These are phyloP conservation scores for Drosophila guanche DNA, from an alignment of 1,140 invertebrate genomes.

Conservation along the genomic window DNA sequence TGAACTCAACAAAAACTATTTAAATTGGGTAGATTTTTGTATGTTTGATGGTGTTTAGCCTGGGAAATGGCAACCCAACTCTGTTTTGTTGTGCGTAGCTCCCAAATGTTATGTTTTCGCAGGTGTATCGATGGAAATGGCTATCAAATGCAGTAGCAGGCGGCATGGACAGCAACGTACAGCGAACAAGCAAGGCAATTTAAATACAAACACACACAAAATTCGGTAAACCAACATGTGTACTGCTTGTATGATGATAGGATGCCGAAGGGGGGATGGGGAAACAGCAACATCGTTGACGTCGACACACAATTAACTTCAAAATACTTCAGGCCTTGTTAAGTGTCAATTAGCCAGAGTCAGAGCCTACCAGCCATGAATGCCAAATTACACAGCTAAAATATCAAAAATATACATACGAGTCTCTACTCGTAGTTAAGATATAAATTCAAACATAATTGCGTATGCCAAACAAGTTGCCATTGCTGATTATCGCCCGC, in stretches of 20 bases:
- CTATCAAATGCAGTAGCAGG: conserved; percentile 57
- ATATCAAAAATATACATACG: conserved; percentile 55
- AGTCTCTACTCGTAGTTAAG: conserved; percentile 12
- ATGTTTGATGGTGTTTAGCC: no score
- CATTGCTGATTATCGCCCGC: conserved; percentile 36
- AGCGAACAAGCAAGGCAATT: conserved; percentile 68
- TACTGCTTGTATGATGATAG: conserved; percentile 28
- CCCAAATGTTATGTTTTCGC: conserved; percentile 18
- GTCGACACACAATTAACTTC: conserved; percentile 78
- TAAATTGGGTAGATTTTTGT: no score
- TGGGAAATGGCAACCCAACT: not conserved
- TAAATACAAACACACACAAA: conserved; percentile 69
- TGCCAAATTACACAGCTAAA: conserved; percentile 55
- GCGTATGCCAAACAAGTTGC: conserved; percentile 52
- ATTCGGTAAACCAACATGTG: conserved; percentile 54
- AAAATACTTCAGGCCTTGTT: conserved; percentile 77
- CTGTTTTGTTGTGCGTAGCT: not conserved
- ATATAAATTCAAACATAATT: conserved; percentile 51
- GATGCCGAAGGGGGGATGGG: not conserved
- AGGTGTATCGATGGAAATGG: conserved; percentile 69
- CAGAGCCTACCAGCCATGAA: conserved; percentile 60
- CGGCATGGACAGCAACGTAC: conserved; percentile 34
- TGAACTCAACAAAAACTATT: no score
- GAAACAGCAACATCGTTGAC: conserved; percentile 46
- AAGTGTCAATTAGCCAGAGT: conserved; percentile 76